Conservation (phyloP, 2,113 vertebrate genomes). For the Neotragus pygmaeus region DNA sequence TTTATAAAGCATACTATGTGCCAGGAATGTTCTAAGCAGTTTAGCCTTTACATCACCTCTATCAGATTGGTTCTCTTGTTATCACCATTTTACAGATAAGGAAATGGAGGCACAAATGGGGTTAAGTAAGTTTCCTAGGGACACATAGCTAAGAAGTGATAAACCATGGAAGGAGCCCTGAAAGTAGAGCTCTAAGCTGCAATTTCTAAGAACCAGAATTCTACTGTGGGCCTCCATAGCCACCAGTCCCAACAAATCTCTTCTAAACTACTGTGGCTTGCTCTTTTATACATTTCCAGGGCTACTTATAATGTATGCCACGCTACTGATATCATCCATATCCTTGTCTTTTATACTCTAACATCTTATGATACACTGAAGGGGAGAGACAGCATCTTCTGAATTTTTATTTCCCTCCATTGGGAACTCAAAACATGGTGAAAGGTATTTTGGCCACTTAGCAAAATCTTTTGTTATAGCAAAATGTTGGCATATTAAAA, state of each 20-base stretch:
- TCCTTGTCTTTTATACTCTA: background rate
- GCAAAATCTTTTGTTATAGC: background rate
- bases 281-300: background rate
- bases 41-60: background rate
- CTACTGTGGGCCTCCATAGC: fast-evolving
- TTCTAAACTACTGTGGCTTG: background rate
- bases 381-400: background rate
- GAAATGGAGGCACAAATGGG: background rate
- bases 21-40: background rate
- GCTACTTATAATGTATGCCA: background rate
- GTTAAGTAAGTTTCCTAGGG: background rate
- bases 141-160: background rate
- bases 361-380: background rate
- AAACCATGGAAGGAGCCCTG: background rate
- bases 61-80: background rate
- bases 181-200: background rate
- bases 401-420: background rate
- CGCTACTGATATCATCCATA: background rate
- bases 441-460: background rate
- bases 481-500: background rate
- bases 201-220: background rate
- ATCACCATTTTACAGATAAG: background rate
- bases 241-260: background rate
- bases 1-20: background rate
- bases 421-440: background rate